Evolutionary conservation across 2,113 vertebrate genomes (phyloP).

Genomic region (Rhineura floridana): DNA sequence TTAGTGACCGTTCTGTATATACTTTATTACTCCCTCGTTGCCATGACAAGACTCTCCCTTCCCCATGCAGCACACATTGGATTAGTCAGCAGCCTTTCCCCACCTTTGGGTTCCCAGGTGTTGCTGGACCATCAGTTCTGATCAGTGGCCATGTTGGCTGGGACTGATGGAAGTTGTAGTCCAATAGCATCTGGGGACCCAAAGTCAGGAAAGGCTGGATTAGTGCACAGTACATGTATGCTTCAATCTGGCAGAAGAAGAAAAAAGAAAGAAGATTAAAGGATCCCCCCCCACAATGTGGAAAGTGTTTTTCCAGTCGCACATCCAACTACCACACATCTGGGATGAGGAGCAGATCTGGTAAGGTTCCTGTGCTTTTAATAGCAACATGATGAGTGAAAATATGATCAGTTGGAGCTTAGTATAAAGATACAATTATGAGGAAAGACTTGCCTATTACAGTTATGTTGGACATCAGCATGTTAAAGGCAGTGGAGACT

Average conservation of each 20-base stretch:
- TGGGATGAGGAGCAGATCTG: neutral
- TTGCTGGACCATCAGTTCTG: too few relatives aligned
- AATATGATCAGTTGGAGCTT: neutral
- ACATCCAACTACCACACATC: neutral
- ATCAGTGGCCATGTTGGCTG: too few relatives aligned
- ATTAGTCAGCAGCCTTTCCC: too few relatives aligned
- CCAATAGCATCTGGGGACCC: too few relatives aligned
- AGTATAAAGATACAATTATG: neutral
- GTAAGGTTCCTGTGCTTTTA: neutral
- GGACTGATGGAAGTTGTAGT: too few relatives aligned
- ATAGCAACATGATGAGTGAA: neutral
- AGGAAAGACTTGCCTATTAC: neutral
- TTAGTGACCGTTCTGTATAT: too few relatives aligned
- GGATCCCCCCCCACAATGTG: neutral
- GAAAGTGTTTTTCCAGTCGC: neutral
- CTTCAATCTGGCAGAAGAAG: neutral
- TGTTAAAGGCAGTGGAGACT: neutral
- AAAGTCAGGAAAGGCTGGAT: too few relatives aligned
- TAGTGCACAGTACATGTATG: neutral
- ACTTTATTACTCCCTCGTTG: neutral
- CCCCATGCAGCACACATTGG: neutral
- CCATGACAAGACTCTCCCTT: neutral
- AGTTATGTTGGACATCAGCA: neutral
- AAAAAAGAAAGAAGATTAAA: neutral
- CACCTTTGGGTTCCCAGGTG: too few relatives aligned